Evolutionary conservation across 1,140 invertebrate species (phyloP).

Genomic region (Aphelenchoides besseyi): DNA sequence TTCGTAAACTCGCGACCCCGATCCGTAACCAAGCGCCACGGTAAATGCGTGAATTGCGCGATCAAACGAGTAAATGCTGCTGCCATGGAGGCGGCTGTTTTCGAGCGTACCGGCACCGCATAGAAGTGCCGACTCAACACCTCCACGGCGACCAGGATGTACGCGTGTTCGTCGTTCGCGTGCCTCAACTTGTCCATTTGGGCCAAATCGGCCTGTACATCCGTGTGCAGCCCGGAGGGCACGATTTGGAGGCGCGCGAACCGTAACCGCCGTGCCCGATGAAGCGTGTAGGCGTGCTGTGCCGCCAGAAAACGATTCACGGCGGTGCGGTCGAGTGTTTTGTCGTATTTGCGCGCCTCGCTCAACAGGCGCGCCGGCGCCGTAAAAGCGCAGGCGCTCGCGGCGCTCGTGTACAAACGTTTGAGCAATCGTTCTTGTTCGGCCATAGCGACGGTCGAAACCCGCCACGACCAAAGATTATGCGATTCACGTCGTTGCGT

Average conservation of each 20-base stretch:
- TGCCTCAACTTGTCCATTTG: conserved; percentile 21
- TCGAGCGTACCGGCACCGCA: conserved; percentile 36
- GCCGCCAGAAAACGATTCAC: conserved; percentile 25
- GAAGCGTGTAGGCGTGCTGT: conserved; percentile 39
- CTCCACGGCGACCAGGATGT: conserved; percentile 41
- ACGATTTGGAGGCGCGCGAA: conserved; percentile 26
- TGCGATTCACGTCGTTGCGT: neutral
- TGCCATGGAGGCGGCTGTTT: conserved; percentile 22
- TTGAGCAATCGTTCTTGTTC: neutral
- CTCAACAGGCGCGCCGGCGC: conserved; percentile 3
- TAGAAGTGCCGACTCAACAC: conserved; percentile 35
- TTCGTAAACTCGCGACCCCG: conserved; percentile 32
- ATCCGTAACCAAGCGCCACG: conserved; percentile 38
- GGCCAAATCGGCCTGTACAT: conserved; percentile 39
- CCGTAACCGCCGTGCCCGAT: neutral
- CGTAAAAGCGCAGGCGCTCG: conserved; percentile 29
- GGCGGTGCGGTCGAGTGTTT: conserved; percentile 18
- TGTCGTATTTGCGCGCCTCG: conserved; percentile 20
- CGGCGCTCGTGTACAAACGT: conserved; percentile 22
- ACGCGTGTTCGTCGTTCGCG: conserved; percentile 24
- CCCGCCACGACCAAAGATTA: neutral
- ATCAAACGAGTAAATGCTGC: conserved; percentile 32
- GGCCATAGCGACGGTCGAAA: conserved; percentile 6
- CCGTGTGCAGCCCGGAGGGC: conserved; percentile 31
- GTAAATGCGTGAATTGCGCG: neutral